phyloP scores from a whole-genome alignment of 2,888 invertebrate genomes.

The Lochmaea crataegi region DNA sequence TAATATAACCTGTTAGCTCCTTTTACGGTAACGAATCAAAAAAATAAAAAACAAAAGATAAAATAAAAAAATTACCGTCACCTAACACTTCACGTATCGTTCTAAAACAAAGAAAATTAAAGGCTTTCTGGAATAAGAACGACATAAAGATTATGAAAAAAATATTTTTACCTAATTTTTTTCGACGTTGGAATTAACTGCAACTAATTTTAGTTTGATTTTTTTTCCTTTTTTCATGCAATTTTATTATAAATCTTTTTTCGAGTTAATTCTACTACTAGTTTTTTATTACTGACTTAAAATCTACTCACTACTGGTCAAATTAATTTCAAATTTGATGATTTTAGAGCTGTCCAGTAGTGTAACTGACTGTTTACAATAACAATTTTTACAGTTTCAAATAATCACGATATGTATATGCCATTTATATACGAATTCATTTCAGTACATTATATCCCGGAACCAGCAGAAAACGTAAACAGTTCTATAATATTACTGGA shows the following conservation, averaged over 20 bases:
- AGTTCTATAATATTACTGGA: neutral
- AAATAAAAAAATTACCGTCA: constrained; percentile 60
- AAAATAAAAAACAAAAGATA: constrained; percentile 45
- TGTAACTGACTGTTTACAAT: constrained; percentile 65
- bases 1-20: neutral
- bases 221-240: constrained; percentile 29
- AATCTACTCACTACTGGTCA: constrained; percentile 66
- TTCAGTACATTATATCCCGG: constrained; percentile 4
- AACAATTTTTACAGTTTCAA: constrained; percentile 59
- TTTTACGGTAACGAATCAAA: constrained; percentile 35
- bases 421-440: constrained; percentile 17
- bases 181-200: constrained; percentile 17
- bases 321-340: constrained; percentile 61
- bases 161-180: constrained; percentile 51
- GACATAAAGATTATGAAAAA: constrained; percentile 35
- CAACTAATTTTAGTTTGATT: constrained; percentile 29
- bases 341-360: constrained; percentile 64
- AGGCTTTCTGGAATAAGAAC: constrained; percentile 56
- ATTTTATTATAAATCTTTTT: constrained; percentile 8
- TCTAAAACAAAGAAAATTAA: constrained; percentile 65
- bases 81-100: constrained; percentile 56
- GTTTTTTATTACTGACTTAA: constrained; percentile 55
- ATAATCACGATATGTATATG: constrained; percentile 43
- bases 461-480: neutral
- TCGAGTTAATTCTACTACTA: constrained; percentile 37